phyloP scores from a whole-genome alignment of 2,113 vertebrate species.

The Notarius lentiginosus region DNA sequence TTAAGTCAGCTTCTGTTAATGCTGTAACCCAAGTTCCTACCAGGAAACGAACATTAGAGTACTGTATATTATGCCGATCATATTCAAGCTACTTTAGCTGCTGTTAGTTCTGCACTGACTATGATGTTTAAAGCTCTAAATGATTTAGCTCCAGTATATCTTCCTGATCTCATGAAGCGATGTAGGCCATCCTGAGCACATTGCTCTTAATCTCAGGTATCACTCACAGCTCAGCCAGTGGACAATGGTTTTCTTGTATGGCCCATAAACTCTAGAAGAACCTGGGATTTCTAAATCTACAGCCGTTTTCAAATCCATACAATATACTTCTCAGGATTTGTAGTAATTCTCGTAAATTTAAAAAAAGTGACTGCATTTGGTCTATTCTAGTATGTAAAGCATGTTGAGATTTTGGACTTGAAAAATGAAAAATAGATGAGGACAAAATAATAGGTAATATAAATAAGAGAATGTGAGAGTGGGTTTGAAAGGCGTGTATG shows the following conservation, averaged over 20 bases:
- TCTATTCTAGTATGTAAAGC: neutral
- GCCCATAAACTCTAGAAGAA: neutral
- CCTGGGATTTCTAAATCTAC: neutral
- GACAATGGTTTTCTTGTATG: neutral
- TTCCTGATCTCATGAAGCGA: neutral
- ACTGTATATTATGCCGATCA: neutral
- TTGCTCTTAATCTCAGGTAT: neutral
- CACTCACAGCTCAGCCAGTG: neutral
- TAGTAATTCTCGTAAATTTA: neutral
- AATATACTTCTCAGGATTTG: neutral
- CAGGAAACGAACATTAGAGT: neutral
- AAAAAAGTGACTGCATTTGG: neutral
- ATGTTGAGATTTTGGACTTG: neutral
- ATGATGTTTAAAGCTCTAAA: conserved; percentile 2
- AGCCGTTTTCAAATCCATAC: neutral
- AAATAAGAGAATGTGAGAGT: neutral
- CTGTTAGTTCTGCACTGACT: neutral
- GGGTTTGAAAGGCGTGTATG: neutral
- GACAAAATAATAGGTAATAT: neutral
- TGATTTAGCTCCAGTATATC: neutral
- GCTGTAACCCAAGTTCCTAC: neutral
- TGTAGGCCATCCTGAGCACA: neutral
- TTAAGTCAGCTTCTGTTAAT: neutral
- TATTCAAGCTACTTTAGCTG: neutral
- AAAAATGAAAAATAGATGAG: neutral